A percentile compares a stretch with the other conserved stretches of the same genome.
Evolutionary conservation across 2,797 vertebrate species (phyloP).

Genomic region (Chelmon rostratus): DNA sequence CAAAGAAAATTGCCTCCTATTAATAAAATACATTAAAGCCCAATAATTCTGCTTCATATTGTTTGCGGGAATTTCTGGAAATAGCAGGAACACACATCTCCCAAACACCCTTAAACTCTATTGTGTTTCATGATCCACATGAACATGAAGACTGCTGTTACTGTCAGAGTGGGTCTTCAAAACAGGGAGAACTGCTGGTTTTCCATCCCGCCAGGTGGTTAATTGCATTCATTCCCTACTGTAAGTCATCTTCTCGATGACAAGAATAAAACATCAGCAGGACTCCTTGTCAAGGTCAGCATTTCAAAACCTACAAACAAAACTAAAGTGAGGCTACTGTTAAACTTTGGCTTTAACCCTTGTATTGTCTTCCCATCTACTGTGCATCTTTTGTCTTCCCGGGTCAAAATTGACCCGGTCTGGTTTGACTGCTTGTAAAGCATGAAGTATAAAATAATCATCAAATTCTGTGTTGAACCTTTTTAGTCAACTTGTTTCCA

Average conservation of each 20-base stretch:
- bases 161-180: conserved; percentile 1
- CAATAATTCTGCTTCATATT: conserved; percentile 15
- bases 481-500: no score
- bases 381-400: no score
- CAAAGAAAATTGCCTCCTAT: conserved; percentile 9
- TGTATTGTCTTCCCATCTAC: no score
- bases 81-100: background rate
- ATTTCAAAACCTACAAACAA: background rate
- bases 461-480: no score
- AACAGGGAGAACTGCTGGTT: conserved; percentile 9
- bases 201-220: conserved; percentile 23
- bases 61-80: conserved; percentile 1
- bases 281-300: background rate
- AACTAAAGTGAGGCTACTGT: background rate
- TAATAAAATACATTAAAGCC: conserved; percentile 15
- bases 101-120: background rate
- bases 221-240: conserved; percentile 28
- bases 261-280: conserved; percentile 20
- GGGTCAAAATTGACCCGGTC: no score
- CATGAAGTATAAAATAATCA: no score
- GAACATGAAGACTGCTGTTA: conserved; percentile 2
- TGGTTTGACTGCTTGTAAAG: no score
- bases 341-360: background rate
- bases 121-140: background rate
- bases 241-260: background rate